Conservation (phyloP, 1,140 invertebrate species). For the Phymastichus coffea region DNA sequence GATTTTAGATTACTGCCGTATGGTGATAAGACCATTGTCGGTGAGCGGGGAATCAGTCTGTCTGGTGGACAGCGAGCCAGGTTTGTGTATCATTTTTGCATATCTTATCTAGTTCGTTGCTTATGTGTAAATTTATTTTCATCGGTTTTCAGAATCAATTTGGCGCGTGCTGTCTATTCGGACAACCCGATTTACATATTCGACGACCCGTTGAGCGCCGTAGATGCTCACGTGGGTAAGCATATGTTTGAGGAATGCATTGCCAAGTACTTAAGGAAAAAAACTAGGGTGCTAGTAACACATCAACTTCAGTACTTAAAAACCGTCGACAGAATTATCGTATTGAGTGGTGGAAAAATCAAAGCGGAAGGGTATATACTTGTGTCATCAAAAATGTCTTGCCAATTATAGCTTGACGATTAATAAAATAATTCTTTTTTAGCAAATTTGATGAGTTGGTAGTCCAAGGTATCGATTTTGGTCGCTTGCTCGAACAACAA, state of each 20-base stretch:
- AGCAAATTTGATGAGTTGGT: conserved; percentile 62
- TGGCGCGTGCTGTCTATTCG: conserved; percentile 62
- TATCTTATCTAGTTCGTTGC: neutral
- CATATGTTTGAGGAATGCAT: conserved; percentile 78
- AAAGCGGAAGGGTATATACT: conserved; percentile 45
- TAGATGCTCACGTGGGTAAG: conserved; percentile 78
- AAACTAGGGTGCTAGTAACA: conserved; percentile 80
- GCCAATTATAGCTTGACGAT: no score
- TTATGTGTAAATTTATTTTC: no score
- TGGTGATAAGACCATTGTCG: conserved; percentile 77
- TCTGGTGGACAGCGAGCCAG: conserved; percentile 80
- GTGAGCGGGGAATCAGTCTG: conserved; percentile 73
- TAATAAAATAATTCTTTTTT: conserved; percentile 38
- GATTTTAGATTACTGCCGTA: conserved; percentile 62
- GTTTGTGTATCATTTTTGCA: conserved; percentile 37
- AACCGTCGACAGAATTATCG: conserved; percentile 73
- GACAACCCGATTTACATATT: conserved; percentile 71
- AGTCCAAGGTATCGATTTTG: conserved; percentile 65
- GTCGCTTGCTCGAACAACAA: conserved; percentile 59
- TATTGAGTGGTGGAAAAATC: conserved; percentile 69
- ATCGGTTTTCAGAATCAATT: conserved; percentile 66
- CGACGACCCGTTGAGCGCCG: conserved; percentile 81
- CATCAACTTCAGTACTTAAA: conserved; percentile 83
- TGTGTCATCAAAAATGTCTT: neutral
- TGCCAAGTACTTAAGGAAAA: conserved; percentile 67